Evolutionary conservation across 2,113 vertebrate genomes (phyloP).

Genomic region (Cryptomyrus ogoouensis): DNA sequence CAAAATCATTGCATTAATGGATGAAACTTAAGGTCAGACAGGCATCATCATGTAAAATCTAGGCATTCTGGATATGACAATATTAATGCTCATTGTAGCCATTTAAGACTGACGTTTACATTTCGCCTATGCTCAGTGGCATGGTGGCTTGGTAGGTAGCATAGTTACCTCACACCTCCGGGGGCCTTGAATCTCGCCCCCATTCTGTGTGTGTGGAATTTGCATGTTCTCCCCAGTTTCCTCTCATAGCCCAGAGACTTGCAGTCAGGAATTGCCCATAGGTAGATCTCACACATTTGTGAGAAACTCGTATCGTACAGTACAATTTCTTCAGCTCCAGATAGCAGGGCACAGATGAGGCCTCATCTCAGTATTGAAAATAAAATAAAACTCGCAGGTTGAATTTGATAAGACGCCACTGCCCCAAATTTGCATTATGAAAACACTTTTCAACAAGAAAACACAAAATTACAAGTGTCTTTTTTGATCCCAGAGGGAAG

Average conservation of each 20-base stretch:
- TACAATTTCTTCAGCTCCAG: not conserved
- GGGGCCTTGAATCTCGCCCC: not conserved
- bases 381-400: not conserved
- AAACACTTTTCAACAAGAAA: conserved; percentile 16
- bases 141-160: not conserved
- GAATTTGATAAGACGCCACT: not conserved
- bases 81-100: not conserved
- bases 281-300: not conserved
- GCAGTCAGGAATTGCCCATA: not conserved
- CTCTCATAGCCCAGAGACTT: not conserved
- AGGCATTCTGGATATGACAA: not conserved
- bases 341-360: not conserved
- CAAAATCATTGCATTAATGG: not conserved
- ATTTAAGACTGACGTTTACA: not conserved
- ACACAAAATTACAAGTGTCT: conserved; percentile 14
- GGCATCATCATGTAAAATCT: not conserved
- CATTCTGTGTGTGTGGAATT: not conserved
- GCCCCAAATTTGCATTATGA: not conserved
- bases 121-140: not conserved
- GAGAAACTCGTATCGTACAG: not conserved
- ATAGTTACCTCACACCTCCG: not conserved
- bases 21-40: not conserved
- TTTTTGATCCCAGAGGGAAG: not conserved
- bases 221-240: not conserved
- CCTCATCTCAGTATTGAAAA: not conserved